phyloP scores from a whole-genome alignment of 30 jellyfish, hydroid and myxozoan species.

The Morbakka virulenta region DNA sequence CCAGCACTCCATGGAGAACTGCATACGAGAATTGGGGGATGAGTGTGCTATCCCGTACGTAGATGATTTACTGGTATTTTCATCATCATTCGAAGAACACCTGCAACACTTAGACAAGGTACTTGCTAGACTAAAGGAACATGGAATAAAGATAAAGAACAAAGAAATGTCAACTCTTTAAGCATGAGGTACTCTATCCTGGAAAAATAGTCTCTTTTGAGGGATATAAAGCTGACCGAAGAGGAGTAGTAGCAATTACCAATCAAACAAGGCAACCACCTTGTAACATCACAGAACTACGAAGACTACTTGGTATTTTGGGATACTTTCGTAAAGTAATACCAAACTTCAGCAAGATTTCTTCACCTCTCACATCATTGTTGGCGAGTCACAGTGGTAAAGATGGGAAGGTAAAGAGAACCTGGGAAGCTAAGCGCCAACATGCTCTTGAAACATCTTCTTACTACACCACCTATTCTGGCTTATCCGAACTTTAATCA shows the following conservation, averaged over 20 bases:
- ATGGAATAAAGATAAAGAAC: conserved; percentile 45
- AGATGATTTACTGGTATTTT: conserved; percentile 41
- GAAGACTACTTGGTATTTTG: too few species aligned
- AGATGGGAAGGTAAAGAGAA: background rate
- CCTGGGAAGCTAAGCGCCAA: background rate
- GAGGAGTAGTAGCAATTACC: too few species aligned
- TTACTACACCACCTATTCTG: conserved; percentile 39
- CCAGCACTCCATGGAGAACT: conserved; percentile 41
- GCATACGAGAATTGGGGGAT: conserved; percentile 25
- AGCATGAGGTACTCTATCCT: conserved; percentile 37
- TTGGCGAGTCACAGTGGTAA: conserved; percentile 9
- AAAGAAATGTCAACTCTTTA: conserved; percentile 29
- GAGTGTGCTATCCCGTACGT: conserved; percentile 27
- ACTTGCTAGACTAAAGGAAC: conserved; percentile 15
- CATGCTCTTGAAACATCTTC: conserved; percentile 40
- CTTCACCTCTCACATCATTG: conserved; percentile 25
- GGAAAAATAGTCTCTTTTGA: conserved; percentile 22
- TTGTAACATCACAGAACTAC: too few species aligned
- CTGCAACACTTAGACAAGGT: conserved; percentile 20
- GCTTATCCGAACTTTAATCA: conserved; percentile 56
- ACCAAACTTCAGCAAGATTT: too few species aligned
- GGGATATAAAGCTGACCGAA: conserved; percentile 11
- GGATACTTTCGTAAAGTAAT: too few species aligned
- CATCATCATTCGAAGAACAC: conserved; percentile 42
- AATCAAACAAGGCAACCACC: too few species aligned